Conservation (phyloP, 2,113 vertebrate genomes). For the Polyodon spathula region DNA sequence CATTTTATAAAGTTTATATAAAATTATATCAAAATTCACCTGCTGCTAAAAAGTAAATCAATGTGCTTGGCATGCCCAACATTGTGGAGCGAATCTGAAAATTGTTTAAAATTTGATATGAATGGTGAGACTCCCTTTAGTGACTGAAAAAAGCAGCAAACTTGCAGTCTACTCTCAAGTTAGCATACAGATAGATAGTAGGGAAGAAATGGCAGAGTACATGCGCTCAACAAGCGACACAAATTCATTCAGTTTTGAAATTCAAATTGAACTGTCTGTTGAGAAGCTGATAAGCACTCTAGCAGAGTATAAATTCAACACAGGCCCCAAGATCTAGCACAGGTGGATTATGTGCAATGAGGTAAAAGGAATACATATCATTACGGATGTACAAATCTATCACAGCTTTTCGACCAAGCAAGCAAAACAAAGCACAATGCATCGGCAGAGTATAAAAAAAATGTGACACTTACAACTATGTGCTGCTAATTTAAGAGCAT, state of each 20-base stretch:
- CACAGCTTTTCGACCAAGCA: slow-evolving; percentile 33
- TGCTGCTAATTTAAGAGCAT: not conserved
- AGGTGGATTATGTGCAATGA: slow-evolving; percentile 67
- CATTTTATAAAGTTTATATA: not conserved
- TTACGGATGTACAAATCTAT: slow-evolving; percentile 54
- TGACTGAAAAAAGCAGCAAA: slow-evolving; percentile 12
- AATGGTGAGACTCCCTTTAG: not conserved
- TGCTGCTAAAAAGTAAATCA: not conserved
- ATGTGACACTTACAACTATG: not conserved
- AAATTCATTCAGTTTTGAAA: slow-evolving; percentile 66
- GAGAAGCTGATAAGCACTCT: slow-evolving; percentile 70
- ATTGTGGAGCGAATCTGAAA: not conserved
- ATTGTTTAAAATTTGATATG: not conserved
- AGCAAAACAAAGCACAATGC: slow-evolving; percentile 39
- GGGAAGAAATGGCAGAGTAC: slow-evolving; percentile 20
- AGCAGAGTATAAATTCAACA: slow-evolving; percentile 57
- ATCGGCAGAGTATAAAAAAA: slow-evolving; percentile 31
- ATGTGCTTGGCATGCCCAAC: not conserved
- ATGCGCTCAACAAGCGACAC: slow-evolving; percentile 39
- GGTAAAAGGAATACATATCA: slow-evolving; percentile 64
- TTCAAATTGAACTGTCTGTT: slow-evolving; percentile 69
- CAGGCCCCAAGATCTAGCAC: slow-evolving; percentile 47
- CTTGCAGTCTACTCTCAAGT: slow-evolving; percentile 29
- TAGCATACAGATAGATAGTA: slow-evolving; percentile 33
- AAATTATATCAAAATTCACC: not conserved